Percentiles rank a stretch among this genome's conserved stretches.
Evolutionary conservation across 2,888 invertebrate species (phyloP).

Genomic region (Lasioglossum villosulum): DNA sequence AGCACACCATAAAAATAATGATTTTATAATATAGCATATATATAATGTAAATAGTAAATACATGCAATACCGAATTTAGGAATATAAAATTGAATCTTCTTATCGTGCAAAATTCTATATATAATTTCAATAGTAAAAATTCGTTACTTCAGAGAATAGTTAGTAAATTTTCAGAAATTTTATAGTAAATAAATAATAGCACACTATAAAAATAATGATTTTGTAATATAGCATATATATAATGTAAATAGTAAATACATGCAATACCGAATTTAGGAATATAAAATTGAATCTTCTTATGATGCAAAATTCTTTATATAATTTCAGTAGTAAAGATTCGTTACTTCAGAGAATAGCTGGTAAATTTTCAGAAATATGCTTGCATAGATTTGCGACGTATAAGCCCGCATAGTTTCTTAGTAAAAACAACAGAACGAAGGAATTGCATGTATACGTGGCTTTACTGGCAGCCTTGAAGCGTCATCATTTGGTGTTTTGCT

Average conservation of each 20-base stretch:
- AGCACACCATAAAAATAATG: no score
- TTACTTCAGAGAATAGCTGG: not conserved
- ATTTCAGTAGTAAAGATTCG: not conserved
- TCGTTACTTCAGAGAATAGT: no score
- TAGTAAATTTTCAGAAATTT: no score
- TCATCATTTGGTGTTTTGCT: constrained; percentile 51
- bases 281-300: not conserved
- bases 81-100: not conserved
- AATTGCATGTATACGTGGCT: constrained; percentile 14
- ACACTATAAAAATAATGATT: no score
- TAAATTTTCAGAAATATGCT: not conserved
- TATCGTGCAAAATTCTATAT: not conserved
- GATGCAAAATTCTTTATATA: not conserved
- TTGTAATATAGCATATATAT: no score
- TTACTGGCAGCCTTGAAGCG: constrained; percentile 40
- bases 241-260: not conserved
- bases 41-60: no score
- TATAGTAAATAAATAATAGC: no score
- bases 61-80: not conserved
- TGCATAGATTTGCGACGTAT: not conserved
- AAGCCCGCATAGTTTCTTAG: not conserved
- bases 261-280: not conserved
- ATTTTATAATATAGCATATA: no score
- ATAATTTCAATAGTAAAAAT: no score
- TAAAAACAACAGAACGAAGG: constrained; percentile 11